Conservation (phyloP, 1,140 invertebrate species). For the Orius insidiosus region DNA sequence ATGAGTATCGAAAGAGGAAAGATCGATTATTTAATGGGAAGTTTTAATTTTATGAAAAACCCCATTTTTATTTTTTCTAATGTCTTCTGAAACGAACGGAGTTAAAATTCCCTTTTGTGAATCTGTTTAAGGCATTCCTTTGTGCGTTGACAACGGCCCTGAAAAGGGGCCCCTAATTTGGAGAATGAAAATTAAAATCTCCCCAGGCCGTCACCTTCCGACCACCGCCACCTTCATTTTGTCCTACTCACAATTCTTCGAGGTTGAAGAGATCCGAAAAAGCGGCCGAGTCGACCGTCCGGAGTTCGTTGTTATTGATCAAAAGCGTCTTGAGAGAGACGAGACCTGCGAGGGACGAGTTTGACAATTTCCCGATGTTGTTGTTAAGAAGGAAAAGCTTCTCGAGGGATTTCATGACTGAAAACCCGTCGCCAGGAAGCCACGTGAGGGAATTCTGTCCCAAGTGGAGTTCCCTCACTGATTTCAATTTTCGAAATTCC, state of each 20-base stretch:
- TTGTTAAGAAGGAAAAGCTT: constrained; percentile 43
- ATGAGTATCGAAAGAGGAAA: no score
- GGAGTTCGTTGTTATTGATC: constrained; percentile 41
- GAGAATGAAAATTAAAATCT: no score
- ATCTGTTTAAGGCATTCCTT: no score
- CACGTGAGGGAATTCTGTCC: constrained; percentile 36
- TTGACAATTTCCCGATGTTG: constrained; percentile 32
- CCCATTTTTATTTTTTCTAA: no score
- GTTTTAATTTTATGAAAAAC: no score
- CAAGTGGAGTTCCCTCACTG: constrained; percentile 36
- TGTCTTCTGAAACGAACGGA: no score
- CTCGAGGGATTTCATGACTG: constrained; percentile 28
- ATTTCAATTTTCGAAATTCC: constrained; percentile 31
- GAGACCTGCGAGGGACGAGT: constrained; percentile 34
- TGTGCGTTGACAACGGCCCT: no score
- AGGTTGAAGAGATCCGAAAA: constrained; percentile 31
- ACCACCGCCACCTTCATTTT: no score
- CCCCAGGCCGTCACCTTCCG: no score
- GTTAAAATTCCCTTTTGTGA: no score
- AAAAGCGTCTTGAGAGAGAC: constrained; percentile 36
- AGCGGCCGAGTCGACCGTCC: constrained; percentile 28
- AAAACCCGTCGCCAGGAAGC: constrained; percentile 32
- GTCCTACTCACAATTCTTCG: constrained; percentile 33
- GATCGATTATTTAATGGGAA: no score
- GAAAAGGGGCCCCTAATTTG: no score